Evolutionary conservation across 1,140 invertebrate species (phyloP).

Genomic region (Triops longicaudatus): DNA sequence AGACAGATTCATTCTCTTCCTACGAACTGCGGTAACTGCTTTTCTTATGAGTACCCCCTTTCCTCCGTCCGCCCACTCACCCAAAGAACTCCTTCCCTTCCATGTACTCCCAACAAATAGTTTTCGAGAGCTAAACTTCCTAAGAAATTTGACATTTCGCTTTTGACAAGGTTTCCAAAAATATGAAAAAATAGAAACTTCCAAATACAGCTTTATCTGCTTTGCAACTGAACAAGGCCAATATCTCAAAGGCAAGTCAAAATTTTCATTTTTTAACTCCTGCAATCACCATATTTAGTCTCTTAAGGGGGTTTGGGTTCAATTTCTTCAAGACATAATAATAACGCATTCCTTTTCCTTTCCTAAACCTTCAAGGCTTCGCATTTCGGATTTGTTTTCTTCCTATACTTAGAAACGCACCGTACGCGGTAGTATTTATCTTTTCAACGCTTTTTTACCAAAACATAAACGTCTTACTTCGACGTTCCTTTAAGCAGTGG

Average conservation of each 20-base stretch:
- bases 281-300: neutral
- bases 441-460: neutral
- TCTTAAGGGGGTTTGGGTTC: neutral
- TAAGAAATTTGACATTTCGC: too few relatives aligned
- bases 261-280: neutral
- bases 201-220: conserved; percentile 27
- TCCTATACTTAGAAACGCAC: neutral
- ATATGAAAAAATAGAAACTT: conserved; percentile 8
- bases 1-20: too few relatives aligned
- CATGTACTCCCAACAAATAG: too few relatives aligned
- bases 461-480: neutral
- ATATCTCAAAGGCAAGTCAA: neutral
- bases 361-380: neutral
- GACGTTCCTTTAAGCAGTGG: neutral
- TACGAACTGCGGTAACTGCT: too few relatives aligned
- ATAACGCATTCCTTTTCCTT: neutral
- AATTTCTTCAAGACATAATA: neutral
- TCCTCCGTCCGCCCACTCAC: too few relatives aligned
- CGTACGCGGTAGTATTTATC: neutral
- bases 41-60: too few relatives aligned
- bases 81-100: too few relatives aligned
- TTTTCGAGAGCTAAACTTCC: too few relatives aligned
- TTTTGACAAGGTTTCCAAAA: too few relatives aligned
- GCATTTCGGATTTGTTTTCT: neutral
- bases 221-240: neutral